Evolutionary conservation across 2,888 invertebrate species (phyloP).

Genomic region (Hyles lineata): DNA sequence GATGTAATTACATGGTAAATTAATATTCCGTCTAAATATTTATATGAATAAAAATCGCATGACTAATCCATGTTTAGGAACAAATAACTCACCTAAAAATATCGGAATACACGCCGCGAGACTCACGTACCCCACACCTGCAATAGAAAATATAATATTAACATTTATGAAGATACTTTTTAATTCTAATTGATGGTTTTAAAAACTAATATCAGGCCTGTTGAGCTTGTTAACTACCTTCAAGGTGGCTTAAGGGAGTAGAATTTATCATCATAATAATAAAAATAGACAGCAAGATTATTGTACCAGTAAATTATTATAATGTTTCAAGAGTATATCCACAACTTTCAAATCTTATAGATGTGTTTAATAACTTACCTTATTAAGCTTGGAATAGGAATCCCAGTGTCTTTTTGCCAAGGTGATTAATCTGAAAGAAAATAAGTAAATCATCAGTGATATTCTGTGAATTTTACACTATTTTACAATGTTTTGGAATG

Average conservation of each 20-base stretch:
- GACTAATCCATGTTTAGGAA: too few species aligned
- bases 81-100: too few species aligned
- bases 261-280: conserved; percentile 47
- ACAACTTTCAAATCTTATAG: background rate
- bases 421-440: conserved; percentile 8
- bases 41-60: too few species aligned
- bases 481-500: background rate
- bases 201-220: conserved; percentile 46
- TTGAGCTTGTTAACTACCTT: conserved; percentile 56
- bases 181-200: too few species aligned
- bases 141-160: too few species aligned
- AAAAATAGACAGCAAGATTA: background rate
- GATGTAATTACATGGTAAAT: too few species aligned
- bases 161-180: too few species aligned
- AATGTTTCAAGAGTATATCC: background rate
- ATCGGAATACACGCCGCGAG: too few species aligned
- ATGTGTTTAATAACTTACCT: background rate
- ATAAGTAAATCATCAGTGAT: background rate
- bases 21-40: too few species aligned
- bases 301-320: too few species aligned
- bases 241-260: conserved; percentile 46
- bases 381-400: background rate
- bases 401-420: background rate
- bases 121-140: too few species aligned
- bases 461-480: background rate